phyloP scores from a whole-genome alignment of 1,140 invertebrate genomes.

The Hermetia illucens region DNA sequence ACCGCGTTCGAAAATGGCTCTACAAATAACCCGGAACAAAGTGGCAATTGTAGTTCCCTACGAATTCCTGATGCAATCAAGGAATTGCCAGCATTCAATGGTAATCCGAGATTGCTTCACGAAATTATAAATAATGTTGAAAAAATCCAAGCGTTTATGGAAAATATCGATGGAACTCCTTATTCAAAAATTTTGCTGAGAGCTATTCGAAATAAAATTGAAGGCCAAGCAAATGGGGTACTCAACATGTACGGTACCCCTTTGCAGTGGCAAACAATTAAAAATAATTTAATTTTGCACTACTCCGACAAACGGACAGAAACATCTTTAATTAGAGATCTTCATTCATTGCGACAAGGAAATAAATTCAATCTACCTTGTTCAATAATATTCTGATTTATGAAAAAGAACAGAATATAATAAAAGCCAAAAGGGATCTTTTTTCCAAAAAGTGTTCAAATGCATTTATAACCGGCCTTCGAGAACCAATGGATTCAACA shows the following conservation, averaged over 20 bases:
- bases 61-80: neutral
- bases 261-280: slow-evolving; percentile 3
- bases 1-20: too few species aligned
- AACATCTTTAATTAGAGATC: slow-evolving; percentile 5
- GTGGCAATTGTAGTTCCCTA: too few species aligned
- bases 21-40: too few species aligned
- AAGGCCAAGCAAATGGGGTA: slow-evolving; percentile 5
- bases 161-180: neutral
- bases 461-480: neutral
- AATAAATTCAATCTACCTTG: slow-evolving; percentile 3
- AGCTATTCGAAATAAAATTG: slow-evolving; percentile 6
- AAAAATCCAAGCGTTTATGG: slow-evolving; percentile 2
- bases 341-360: slow-evolving; percentile 2
- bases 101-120: slow-evolving; percentile 2
- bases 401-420: slow-evolving; percentile 5
- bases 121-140: slow-evolving; percentile 5
- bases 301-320: slow-evolving; percentile 7
- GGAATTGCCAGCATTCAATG: neutral
- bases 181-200: slow-evolving; percentile 3
- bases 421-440: neutral
- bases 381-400: slow-evolving; percentile 3
- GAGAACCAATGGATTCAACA: neutral
- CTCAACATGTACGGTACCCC: slow-evolving; percentile 5
- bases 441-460: neutral
- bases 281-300: slow-evolving; percentile 6